Evolutionary conservation across 2,888 invertebrate species (phyloP).

Genomic region (Xanthia togata): DNA sequence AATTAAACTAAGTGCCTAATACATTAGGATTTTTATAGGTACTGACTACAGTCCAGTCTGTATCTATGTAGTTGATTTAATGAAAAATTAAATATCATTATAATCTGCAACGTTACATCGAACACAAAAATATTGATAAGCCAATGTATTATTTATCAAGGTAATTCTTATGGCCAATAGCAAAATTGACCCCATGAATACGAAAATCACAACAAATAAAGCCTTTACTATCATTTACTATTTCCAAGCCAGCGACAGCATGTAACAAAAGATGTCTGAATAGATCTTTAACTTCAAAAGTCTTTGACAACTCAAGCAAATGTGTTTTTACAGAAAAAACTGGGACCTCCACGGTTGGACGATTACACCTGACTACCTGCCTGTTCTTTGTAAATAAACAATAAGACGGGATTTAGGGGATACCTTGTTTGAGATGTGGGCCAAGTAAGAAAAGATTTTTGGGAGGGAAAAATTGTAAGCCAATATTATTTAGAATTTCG

Average conservation of each 20-base stretch:
- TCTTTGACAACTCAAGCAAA: constrained; percentile 65
- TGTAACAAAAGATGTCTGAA: constrained; percentile 19
- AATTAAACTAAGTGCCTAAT: constrained; percentile 18
- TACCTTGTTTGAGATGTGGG: constrained; percentile 57
- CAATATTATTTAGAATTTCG: not conserved
- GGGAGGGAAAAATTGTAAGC: not conserved
- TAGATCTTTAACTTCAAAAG: constrained; percentile 48
- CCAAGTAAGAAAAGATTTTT: constrained; percentile 34
- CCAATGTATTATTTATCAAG: not conserved
- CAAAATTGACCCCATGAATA: not conserved
- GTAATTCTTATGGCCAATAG: not conserved
- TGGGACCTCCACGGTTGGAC: constrained; percentile 51
- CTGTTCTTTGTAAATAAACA: constrained; percentile 82
- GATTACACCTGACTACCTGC: constrained; percentile 63
- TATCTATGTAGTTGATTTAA: not conserved
- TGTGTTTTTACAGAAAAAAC: constrained; percentile 57
- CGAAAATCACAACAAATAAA: constrained; percentile 12
- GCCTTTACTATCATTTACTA: constrained; percentile 24
- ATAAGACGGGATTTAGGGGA: constrained; percentile 71
- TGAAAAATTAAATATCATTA: not conserved
- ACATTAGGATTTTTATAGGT: not conserved
- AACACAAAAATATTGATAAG: not conserved
- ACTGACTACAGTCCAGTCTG: not conserved
- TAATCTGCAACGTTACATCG: not conserved
- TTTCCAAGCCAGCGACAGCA: constrained; percentile 6